Evolutionary conservation across 2,888 invertebrate genomes (phyloP), one percentile per base, ranked within the genome.

Genomic region (Graphium colonna): DNA sequence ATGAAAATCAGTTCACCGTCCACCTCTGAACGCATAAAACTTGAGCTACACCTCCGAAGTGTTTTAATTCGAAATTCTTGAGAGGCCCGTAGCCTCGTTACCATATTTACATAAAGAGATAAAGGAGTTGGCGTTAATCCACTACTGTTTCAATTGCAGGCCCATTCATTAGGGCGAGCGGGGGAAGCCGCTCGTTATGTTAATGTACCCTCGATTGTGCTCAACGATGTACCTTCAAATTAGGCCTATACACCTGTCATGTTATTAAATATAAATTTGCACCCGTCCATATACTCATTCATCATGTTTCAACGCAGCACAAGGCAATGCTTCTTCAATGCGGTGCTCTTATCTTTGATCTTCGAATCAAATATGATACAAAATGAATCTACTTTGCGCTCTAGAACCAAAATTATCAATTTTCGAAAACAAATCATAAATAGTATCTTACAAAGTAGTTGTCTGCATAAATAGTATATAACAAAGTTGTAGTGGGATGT

Each of bases 81-180:
- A 48, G 53, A 43, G 43, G 17, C 28, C 21, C 41, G 50, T 50
- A 40, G 40, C 41, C 40, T 41, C 45, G 18, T 50, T 41, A 45
- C 28, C 16, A 18, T 48, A 64, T 63, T 63, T 65, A 60, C 61
- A 62, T 64, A 64, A 65, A 59, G 58, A 60, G 65, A 62, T 64
- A 63, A 61, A 59, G 59, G 60, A 60, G 59, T 58, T 59, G 61
- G 63, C 60, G 60, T 54, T 65, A 65, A 67, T 65, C 61, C 61
- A 60, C 63, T 59, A 60, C 61, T 79, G 82, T 83, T 83, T 83
- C 82, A 83, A 82, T 83, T 79, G 80, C 81, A 73, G 73, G 77
- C 69, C 82, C 74, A 79, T 84, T 83, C 80, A 84, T 84, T 82
- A 84, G 72, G 67, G 69, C 57, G 65, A 65, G 65, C 62, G 64